These are phyloP conservation scores for Apomyelois bistriatella DNA, from an alignment of 2,888 invertebrate genomes.

Conservation along the genomic window DNA sequence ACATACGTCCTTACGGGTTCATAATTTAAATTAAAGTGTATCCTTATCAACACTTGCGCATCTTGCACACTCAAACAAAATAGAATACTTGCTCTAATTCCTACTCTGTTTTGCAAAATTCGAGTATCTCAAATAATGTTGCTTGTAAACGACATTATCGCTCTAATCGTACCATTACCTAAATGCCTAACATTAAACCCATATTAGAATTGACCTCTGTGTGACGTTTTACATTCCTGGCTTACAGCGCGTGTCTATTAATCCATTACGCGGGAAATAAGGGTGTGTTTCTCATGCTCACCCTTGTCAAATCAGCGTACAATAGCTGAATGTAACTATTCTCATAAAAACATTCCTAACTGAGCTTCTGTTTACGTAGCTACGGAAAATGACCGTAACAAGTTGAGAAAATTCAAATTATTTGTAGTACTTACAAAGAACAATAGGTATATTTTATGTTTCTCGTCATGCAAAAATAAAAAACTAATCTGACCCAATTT, in stretches of 20 bases:
- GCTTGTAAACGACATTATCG: not conserved
- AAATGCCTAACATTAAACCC: constrained; percentile 12
- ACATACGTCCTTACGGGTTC: no score
- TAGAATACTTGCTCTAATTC: no score
- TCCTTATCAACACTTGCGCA: no score
- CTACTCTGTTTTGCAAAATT: no score
- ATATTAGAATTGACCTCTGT: constrained; percentile 6
- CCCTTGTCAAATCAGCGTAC: constrained; percentile 54
- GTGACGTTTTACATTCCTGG: constrained; percentile 10
- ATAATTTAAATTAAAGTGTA: no score
- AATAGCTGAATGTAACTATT: constrained; percentile 45
- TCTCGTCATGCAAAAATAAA: no score
- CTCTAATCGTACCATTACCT: not conserved
- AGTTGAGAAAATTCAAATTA: constrained; percentile 4
- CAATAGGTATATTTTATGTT: not conserved
- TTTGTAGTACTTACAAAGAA: not conserved
- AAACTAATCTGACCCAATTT: no score
- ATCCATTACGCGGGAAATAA: constrained; percentile 55
- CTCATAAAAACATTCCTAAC: constrained; percentile 49
- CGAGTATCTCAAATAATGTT: no score
- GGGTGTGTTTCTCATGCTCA: constrained; percentile 36
- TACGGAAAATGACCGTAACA: constrained; percentile 21
- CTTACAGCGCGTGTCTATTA: constrained; percentile 35
- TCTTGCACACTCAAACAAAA: no score
- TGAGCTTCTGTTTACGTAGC: constrained; percentile 30